Base-by-base conservation (phyloP, 2,113 vertebrate genomes). In the Elanus axillaris region DNA sequence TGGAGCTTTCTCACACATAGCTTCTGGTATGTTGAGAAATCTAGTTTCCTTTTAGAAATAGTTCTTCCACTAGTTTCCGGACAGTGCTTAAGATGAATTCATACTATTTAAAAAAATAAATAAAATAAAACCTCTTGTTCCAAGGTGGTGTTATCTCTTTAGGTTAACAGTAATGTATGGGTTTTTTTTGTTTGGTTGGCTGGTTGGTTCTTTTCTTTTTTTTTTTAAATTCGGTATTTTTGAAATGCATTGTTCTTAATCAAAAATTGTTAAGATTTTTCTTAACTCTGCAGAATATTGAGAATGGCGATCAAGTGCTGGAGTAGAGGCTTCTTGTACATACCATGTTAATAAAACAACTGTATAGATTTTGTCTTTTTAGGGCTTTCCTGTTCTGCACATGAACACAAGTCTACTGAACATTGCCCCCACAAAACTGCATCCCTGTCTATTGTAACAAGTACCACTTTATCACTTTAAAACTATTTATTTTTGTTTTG, bases 1-100 rank as follows among this genome's bases (percentile, higher is more conserved):
- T 95, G 80, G 55, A 90, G 90, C 73, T 98, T 98, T 98, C 98
- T 98, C 97, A 98, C 96, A 98, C 94, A 64, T 60, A 86, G 36
- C 80, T 96, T 96, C 91, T 96, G 95, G 87, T 85, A 71, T 91
- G 56, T 88, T 96, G 48, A 92, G 81, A 91, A 97, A 87, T 66
- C 36, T 25, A 66, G 58, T 92, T 98, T 97, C 95, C 96, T 94
- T 95, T 92, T n/a, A 56, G 59, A 94, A 86, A 79, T 29, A 40
- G 31, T 55, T 95, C 75, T 90, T 97, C 88, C 82, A 63, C 91
- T 93, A 55, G 78, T 90, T 97, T 97, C 94, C 16, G 4, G 36
- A 72, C 11, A 19, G 59, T 63, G 29, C 82, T 90, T 86, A 50
- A 69, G 58, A 89, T 56, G 38, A 84, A 87, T 26, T 67, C 10